These are phyloP conservation scores for Ciconia boyciana DNA, from an alignment of 2,113 vertebrate genomes.

Conservation along the genomic window DNA sequence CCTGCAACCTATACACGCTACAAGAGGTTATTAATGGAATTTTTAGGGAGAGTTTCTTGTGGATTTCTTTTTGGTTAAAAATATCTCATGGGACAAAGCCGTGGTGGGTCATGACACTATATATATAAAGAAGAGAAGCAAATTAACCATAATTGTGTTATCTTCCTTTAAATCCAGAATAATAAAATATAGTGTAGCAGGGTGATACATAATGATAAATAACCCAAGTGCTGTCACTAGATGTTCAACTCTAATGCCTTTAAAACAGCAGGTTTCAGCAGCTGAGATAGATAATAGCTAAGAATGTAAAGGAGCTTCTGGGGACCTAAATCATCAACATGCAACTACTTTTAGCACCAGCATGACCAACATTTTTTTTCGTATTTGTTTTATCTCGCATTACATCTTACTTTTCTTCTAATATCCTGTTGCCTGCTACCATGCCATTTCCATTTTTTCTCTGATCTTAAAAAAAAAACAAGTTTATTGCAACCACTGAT, in stretches of 20 bases:
- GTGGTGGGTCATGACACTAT: conserved; percentile 85
- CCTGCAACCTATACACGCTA: conserved; percentile 89
- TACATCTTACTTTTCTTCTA: conserved; percentile 43
- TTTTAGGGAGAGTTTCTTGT: conserved; percentile 89
- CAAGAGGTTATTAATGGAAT: conserved; percentile 91
- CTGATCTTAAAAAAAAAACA: conserved; percentile 6
- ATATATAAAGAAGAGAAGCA: conserved; percentile 84
- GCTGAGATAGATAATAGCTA: conserved; percentile 76
- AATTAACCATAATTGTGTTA: conserved; percentile 93
- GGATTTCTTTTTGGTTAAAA: conserved; percentile 83
- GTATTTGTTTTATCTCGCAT: conserved; percentile 65
- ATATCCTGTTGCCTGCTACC: conserved; percentile 33
- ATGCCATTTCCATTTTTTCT: not conserved
- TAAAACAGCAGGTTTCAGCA: conserved; percentile 79
- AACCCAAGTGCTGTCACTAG: conserved; percentile 80
- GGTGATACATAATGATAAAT: conserved; percentile 83
- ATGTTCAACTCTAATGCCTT: conserved; percentile 73
- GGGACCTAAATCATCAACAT: conserved; percentile 68
- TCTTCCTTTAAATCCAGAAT: conserved; percentile 80
- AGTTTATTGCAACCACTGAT: conserved; percentile 41
- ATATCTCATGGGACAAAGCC: conserved; percentile 87
- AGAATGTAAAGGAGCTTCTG: conserved; percentile 68
- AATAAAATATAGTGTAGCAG: conserved; percentile 76
- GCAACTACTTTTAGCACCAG: conserved; percentile 74
- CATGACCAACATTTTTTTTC: conserved; percentile 62